Evolutionary conservation across 2,888 invertebrate genomes (phyloP).

Genomic region (Tipula unca): DNA sequence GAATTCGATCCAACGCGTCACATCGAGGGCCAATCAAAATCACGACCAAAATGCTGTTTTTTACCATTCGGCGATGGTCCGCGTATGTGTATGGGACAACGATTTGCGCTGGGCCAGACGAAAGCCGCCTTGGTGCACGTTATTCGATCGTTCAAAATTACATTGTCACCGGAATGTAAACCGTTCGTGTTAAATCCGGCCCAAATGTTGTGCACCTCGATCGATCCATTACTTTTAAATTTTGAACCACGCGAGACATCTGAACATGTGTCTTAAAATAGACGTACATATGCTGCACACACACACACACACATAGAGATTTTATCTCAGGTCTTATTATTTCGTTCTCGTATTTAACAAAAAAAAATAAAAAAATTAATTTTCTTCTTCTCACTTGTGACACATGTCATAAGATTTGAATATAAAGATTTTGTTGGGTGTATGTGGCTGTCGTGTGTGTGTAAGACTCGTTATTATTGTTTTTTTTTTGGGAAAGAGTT

Average conservation of each 20-base stretch:
- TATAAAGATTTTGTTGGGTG: background rate
- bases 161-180: constrained; percentile 29
- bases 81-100: constrained; percentile 29
- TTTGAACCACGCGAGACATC: constrained; percentile 19
- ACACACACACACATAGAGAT: background rate
- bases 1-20: constrained; percentile 40
- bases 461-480: background rate
- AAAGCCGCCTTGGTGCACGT: constrained; percentile 28
- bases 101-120: constrained; percentile 29
- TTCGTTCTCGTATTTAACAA: background rate
- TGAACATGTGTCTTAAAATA: background rate
- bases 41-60: constrained; percentile 30
- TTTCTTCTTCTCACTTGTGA: constrained; percentile 14
- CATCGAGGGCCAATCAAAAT: constrained; percentile 31
- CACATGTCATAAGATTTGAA: constrained; percentile 8
- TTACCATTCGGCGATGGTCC: constrained; percentile 35
- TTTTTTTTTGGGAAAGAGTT: background rate
- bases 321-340: background rate
- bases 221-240: constrained; percentile 20
- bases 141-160: constrained; percentile 28
- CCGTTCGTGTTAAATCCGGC: constrained; percentile 30
- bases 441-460: background rate
- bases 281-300: background rate
- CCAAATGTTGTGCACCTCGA: constrained; percentile 22
- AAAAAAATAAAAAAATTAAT: background rate